Conservation (phyloP, 2,888 invertebrate genomes). For the Orthosia cruda region DNA sequence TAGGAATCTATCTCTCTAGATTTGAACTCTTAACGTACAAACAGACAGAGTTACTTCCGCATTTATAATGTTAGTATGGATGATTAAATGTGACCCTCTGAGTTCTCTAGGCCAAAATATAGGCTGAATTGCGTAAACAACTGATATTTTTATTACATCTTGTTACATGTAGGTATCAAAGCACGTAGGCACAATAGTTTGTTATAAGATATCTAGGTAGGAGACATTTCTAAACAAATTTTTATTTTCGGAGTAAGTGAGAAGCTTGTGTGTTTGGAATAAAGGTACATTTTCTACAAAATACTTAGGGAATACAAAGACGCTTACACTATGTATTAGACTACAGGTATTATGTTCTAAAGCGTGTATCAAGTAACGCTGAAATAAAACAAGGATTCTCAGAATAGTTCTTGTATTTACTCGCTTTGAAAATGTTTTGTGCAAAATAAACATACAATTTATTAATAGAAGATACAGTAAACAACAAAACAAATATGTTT, state of each 20-base stretch:
- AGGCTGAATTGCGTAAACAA: background rate
- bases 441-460: background rate
- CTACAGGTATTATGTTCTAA: background rate
- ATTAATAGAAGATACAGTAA: background rate
- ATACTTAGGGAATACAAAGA: background rate
- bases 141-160: background rate
- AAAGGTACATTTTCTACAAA: slow-evolving; percentile 10
- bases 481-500: background rate
- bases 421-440: slow-evolving; percentile 9
- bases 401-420: background rate
- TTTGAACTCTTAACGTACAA: too few relatives aligned
- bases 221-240: background rate
- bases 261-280: background rate
- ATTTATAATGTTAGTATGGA: too few relatives aligned
- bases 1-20: too few relatives aligned
- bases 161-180: background rate
- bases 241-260: background rate
- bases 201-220: background rate
- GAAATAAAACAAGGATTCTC: background rate
- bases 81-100: background rate
- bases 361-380: background rate
- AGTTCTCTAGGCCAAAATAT: background rate
- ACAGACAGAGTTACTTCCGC: too few relatives aligned
- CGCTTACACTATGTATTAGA: background rate
- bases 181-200: background rate